phyloP scores from a whole-genome alignment of 2,888 invertebrate genomes.

The Drosophila longiperda region DNA sequence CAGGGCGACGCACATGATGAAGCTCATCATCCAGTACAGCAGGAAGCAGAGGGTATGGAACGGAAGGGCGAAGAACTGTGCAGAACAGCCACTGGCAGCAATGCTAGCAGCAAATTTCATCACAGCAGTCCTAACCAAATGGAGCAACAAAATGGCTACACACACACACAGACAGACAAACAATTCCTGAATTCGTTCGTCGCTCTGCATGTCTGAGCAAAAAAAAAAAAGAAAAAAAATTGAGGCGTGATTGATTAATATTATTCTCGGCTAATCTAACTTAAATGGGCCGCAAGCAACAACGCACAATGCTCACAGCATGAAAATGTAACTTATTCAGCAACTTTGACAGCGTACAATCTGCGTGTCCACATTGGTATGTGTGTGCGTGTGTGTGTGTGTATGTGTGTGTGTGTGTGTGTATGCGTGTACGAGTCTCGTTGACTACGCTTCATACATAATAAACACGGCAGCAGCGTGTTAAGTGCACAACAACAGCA shows the following conservation, averaged over 20 bases:
- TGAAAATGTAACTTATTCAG: constrained; percentile 75
- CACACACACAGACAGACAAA: constrained; percentile 13
- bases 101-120: constrained; percentile 47
- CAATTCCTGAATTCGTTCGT: constrained; percentile 11
- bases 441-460: constrained; percentile 75
- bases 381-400: constrained; percentile 11
- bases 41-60: not conserved
- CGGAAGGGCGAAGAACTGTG: too few species aligned
- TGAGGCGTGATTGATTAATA: constrained; percentile 80
- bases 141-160: constrained; percentile 73
- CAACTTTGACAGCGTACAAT: constrained; percentile 55
- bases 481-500: constrained; percentile 64
- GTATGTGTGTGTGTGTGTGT: not conserved
- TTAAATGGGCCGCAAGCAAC: constrained; percentile 72
- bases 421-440: constrained; percentile 61
- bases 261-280: constrained; percentile 80
- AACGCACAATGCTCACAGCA: constrained; percentile 47
- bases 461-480: constrained; percentile 71
- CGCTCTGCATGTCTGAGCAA: constrained; percentile 15
- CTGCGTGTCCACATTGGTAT: constrained; percentile 24
- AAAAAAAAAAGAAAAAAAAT: constrained; percentile 50
- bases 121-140: constrained; percentile 58
- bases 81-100: constrained; percentile 11
- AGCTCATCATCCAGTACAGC: constrained; percentile 66
- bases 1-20: constrained; percentile 56